These are phyloP conservation scores for Corythornis leucogaster DNA, from an alignment of 2,797 vertebrate species.

Conservation along the genomic window DNA sequence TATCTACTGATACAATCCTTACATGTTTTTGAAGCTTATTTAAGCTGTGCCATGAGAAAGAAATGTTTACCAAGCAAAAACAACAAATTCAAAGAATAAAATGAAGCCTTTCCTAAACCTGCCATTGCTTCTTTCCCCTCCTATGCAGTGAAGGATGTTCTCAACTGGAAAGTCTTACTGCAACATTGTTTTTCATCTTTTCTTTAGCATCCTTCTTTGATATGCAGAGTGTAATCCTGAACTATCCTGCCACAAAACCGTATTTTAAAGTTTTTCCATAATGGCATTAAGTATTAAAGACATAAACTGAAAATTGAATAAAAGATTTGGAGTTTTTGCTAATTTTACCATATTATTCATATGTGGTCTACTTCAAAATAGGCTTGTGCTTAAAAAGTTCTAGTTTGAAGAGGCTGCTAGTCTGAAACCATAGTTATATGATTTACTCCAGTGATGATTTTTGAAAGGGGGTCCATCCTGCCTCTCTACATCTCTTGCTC, in stretches of 20 bases:
- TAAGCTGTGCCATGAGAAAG: background rate
- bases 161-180: background rate
- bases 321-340: background rate
- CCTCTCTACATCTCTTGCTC: background rate
- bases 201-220: background rate
- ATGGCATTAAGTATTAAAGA: background rate
- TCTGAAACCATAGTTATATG: background rate
- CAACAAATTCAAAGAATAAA: background rate
- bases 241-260: background rate
- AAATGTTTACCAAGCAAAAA: background rate
- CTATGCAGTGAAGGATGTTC: background rate
- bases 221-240: conserved; percentile 10
- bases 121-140: background rate
- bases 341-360: background rate
- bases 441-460: background rate
- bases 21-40: background rate
- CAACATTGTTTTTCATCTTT: background rate
- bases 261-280: conserved; percentile 12
- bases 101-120: background rate
- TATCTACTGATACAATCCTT: background rate
- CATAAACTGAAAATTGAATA: conserved; percentile 15
- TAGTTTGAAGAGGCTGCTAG: background rate
- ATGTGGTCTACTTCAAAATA: background rate
- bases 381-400: background rate
- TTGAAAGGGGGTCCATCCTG: background rate